Evolutionary conservation across 2,113 vertebrate genomes (phyloP), one percentile per base, ranked within the genome.

Genomic region (Cinclus mexicanus): DNA sequence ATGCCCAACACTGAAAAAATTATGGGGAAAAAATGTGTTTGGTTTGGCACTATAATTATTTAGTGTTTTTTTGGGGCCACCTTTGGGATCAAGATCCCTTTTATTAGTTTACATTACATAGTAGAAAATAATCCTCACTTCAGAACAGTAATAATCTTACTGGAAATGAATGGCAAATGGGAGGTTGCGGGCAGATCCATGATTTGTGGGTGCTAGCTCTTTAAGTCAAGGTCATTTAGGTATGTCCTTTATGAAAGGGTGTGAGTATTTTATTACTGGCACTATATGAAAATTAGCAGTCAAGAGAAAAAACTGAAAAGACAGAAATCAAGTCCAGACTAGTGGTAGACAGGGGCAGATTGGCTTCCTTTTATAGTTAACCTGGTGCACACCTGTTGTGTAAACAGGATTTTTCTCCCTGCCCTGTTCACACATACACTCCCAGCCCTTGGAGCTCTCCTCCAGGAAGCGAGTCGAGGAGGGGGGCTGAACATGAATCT

Each of bases 401-500:
- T 15, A 46, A 82, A 31, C 13, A 12, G 23, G 16, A 41, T 55
- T 76, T 60, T 61, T 55, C 8, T 5, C 13, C 18, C 24, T 22
- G 10, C 16, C 55, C 7, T 55, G 13, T 13, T 76, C 29, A 15
- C 20, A 8, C 5, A 14, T 4, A 5, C 1, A 2, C 5, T n/a
- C 11, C 10, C 9, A 82, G 6, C 13, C 14, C 46, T 41, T 53
- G 70, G n/a, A 41, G 13, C 6, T 7, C 24, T 41, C 11, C 24
- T 39, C 8, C 29, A 35, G n/a, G n/a, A 59, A 52, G 10, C 12
- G n/a, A 75, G n/a, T 10, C 0, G 0, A 47, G 21, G 16, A 39
- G 2, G 1, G 12, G 10, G 4, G 25, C 46, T 47, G 47, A 82
- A 49, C 15, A n/a, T 3, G 9, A 22, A 20, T 11, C 46, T 68